Evolutionary conservation across 2,113 vertebrate species (phyloP), one percentile per base, ranked within the genome.

Genomic region (Taurulus bubalis): DNA sequence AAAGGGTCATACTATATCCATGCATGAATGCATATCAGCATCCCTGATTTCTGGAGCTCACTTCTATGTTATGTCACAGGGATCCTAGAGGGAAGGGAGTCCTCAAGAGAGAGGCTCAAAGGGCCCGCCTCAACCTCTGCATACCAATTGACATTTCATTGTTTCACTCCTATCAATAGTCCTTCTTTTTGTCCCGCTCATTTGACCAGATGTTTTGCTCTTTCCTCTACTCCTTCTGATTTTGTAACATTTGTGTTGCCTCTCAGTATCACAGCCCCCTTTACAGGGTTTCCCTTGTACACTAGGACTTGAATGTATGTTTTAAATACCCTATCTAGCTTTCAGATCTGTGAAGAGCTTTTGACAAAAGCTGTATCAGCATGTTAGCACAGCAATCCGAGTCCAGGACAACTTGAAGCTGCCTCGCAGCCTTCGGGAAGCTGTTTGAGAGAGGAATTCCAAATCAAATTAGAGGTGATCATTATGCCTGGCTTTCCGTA

Each of bases 61-160:
- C 56, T 71, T 77, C 18, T 10, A 69, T 62, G 75, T 69, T 65
- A 69, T 85, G 49, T 79, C 80, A 79, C 32, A 1, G 70, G 80
- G 67, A 42, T 83, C 71, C 88, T 81, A 70, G 70, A 82, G 75
- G 70, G 71, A 82, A 40, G 72, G 10, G 45, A 45, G 32, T 69
- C 73, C 73, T 82, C 40, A 26, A 65, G 67, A 82, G 74, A 65
- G 73, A 71, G 36, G 78, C 78, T 81, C 71, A 64, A 51, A 77
- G 67, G 77, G 69, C 40, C 63, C 55, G 8, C 47, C 6, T 7
- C 42, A 56, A 62, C 65, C 26, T 15, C 58, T 28, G 87, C 74
- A 82, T 85, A 79, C 79, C 81, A 88, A 91, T 87, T 66, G 20
- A 32, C 51, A 47, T 40, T 77, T 15, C 40, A 30, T 1, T 42